Evolutionary conservation across 2,888 invertebrate species (phyloP), one percentile per base, ranked within the genome.

Genomic region (Branchipolynoe longqiensis): DNA sequence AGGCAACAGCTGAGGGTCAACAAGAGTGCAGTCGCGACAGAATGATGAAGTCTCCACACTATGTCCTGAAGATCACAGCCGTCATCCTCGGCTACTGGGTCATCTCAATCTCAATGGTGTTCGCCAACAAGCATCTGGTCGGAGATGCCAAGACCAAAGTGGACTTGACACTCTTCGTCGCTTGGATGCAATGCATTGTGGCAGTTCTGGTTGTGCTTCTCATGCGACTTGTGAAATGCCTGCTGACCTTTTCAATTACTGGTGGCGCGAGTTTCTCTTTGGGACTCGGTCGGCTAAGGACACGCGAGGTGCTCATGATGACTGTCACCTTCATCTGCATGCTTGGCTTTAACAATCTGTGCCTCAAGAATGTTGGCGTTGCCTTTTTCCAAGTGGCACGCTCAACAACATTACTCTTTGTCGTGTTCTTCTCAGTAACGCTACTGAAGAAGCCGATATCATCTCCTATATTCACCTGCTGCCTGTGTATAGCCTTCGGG

Each of bases 21-120:
- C n/a, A n/a, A n/a, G n/a, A n/a, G n/a, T n/a, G n/a, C n/a, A n/a
- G n/a, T n/a, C n/a, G n/a, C n/a, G n/a, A n/a, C n/a, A n/a, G n/a
- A n/a, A n/a, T n/a, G n/a, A n/a, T n/a, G n/a, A n/a, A n/a, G n/a
- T n/a, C n/a, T n/a, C n/a, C n/a, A n/a, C n/a, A n/a, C n/a, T n/a
- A n/a, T n/a, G n/a, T n/a, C n/a, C n/a, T 83, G 40, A 86, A 88
- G 82, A 87, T 89, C 38, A 64, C 78, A 18, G 38, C 84, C n/a
- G 90, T 91, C 25, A 87, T 89, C 22, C 38, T 87, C 12, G 86
- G 87, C n/a, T 93, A 94, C 89, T 93, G 98, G 98, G 92, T 96
- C 84, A 95, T 98, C 31, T 98, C 98, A 28, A 99, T 99, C 91
- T 95, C 96, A 4, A 97, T 98, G 92, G 98, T 99, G 54, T 99